Evolutionary conservation across 1,140 invertebrate species (phyloP).

Genomic region (Nasonia vitripennis): DNA sequence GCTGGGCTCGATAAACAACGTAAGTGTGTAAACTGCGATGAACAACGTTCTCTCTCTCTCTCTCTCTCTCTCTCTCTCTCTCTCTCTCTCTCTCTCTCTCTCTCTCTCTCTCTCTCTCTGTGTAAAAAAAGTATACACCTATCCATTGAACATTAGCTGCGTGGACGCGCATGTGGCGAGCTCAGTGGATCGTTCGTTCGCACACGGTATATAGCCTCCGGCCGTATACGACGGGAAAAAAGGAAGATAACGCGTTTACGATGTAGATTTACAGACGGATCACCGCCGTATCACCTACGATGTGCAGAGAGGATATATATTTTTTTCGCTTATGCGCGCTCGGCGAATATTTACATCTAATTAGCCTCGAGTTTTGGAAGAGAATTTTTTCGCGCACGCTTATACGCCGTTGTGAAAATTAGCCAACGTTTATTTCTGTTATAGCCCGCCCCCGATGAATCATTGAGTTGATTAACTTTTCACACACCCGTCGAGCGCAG

Average conservation of each 20-base stretch:
- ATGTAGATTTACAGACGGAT: neutral
- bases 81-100: neutral
- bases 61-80: neutral
- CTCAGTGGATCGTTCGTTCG: neutral
- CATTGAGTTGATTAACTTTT: too few relatives aligned
- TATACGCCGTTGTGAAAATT: too few relatives aligned
- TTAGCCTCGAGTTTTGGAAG: neutral
- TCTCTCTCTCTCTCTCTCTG: neutral
- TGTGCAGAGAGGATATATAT: neutral
- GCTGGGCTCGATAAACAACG: conserved; percentile 65
- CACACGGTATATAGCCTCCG: too few relatives aligned
- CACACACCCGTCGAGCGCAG: too few relatives aligned
- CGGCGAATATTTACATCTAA: neutral
- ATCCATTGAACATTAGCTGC: conserved; percentile 3
- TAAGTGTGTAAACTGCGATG: conserved; percentile 57
- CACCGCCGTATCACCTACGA: neutral
- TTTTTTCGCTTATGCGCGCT: neutral
- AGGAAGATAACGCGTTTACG: neutral
- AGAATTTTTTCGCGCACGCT: neutral
- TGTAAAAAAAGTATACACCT: neutral
- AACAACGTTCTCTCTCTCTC: too few relatives aligned
- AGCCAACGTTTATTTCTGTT: too few relatives aligned
- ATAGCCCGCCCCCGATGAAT: too few relatives aligned
- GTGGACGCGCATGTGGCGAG: too few relatives aligned
- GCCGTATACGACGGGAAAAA: neutral